These are phyloP conservation scores for Solenodon paradoxus DNA, from an alignment of 2,113 vertebrate genomes.

Conservation along the genomic window DNA sequence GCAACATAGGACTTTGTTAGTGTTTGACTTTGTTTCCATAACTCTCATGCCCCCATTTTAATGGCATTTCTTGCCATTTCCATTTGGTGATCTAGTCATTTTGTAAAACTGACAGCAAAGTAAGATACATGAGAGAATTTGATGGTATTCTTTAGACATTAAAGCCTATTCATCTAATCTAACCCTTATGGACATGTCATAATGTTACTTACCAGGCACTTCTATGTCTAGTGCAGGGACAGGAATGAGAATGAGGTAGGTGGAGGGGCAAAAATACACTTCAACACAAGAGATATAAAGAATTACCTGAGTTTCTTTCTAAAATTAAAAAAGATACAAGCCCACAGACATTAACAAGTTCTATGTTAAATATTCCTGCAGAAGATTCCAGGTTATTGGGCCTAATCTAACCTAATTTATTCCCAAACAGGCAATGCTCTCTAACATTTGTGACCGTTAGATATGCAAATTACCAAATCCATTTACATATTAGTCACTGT, in stretches of 20 bases:
- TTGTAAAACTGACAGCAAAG: constrained; percentile 3
- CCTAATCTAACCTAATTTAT: neutral
- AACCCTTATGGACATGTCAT: neutral
- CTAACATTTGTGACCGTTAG: neutral
- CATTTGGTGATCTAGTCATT: neutral
- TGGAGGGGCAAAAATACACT: neutral
- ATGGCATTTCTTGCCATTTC: constrained; percentile 7
- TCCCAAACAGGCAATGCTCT: neutral
- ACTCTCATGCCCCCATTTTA: neutral
- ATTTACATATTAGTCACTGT: neutral
- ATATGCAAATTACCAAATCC: neutral
- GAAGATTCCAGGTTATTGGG: neutral
- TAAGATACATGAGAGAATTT: neutral
- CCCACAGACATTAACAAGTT: neutral
- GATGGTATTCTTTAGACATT: neutral
- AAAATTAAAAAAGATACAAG: neutral
- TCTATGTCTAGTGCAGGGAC: neutral
- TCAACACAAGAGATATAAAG: neutral
- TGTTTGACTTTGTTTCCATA: neutral
- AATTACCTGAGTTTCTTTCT: neutral
- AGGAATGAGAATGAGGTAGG: neutral
- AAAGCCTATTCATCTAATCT: neutral
- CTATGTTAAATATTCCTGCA: neutral
- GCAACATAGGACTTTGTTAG: no score
- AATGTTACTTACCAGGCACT: neutral